phyloP scores from a whole-genome alignment of 2,797 vertebrate species.

The Malacoctenus gilli region DNA sequence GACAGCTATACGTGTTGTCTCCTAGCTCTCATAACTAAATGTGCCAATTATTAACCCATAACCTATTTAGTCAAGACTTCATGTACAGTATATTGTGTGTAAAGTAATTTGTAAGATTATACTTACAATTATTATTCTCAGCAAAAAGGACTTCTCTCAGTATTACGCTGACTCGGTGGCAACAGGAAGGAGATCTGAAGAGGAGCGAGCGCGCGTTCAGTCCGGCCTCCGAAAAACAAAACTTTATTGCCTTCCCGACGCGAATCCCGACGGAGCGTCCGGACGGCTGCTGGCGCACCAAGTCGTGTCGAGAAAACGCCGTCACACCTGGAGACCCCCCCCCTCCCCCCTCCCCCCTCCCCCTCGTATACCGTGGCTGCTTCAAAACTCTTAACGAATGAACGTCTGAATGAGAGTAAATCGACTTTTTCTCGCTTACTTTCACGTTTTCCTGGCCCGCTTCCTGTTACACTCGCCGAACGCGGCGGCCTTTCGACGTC shows the following conservation, averaged over 20 bases:
- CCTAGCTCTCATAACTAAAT: constrained; percentile 89
- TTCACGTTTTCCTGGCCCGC: constrained; percentile 17
- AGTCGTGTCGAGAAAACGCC: constrained; percentile 29
- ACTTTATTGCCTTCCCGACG: constrained; percentile 58
- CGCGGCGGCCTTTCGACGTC: constrained; percentile 40
- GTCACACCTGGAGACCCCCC: constrained; percentile 37
- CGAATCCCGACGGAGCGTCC: constrained; percentile 48
- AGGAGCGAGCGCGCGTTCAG: constrained; percentile 65
- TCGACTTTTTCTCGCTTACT: constrained; percentile 13
- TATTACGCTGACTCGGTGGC: constrained; percentile 86
- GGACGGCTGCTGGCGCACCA: constrained; percentile 70
- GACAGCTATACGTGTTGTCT: constrained; percentile 84
- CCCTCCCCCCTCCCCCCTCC: constrained; percentile 30
- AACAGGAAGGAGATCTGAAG: constrained; percentile 78
- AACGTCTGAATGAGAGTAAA: constrained; percentile 12
- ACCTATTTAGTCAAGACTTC: constrained; percentile 88
- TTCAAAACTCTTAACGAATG: too few species aligned
- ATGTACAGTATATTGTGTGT: constrained; percentile 92
- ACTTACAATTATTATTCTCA: constrained; percentile 81
- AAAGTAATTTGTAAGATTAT: constrained; percentile 89
- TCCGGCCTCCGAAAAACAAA: constrained; percentile 57
- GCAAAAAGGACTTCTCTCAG: constrained; percentile 83
- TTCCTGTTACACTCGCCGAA: constrained; percentile 32
- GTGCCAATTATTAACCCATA: constrained; percentile 97
- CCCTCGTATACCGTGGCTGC: constrained; percentile 35